Base-by-base conservation (phyloP, 2,888 invertebrate species). In the Zeuzera pyrina region DNA sequence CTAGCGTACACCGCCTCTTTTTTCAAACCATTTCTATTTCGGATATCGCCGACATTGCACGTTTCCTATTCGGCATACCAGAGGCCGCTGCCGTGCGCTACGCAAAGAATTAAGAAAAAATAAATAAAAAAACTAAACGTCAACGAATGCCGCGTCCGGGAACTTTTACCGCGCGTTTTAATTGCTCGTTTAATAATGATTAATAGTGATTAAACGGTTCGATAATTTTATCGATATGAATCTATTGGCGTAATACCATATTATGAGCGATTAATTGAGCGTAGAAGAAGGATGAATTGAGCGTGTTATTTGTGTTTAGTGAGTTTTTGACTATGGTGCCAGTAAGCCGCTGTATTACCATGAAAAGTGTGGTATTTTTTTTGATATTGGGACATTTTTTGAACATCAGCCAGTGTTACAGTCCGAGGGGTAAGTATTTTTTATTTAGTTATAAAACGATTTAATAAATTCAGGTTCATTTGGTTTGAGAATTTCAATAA, bases 21-120 rank as follows among this genome's bases (percentile, higher is more conserved):
- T 76, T 76, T 67, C 60, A 49, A 45, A 48, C 43, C 78, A 79
- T 77, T 81, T 76, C 76, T 71, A 69, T 70, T 69, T 69, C 57
- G 60, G 66, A 52, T 59, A 54, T 52, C 64, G 65, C 38, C 51
- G 22, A 52, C 63, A 65, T 39, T 51, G 13, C 19, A 14, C 23
- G 22, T 2, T 30, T 30, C 16, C 21, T 11, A 6, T 19, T 8
- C 19, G 19, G 28, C 25, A 12, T 25, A 12, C 25, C 12, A 25
- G 13, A 25, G 25, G 25, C 25, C 7, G 12, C 24, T 15, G 12
- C 21, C 31, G 31, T 35, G 28, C 24, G 29, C 14, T 23, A 31
- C 29, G 23, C 24, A 33, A 33, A 15, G 8, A 28, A 13, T 28
- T 33, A 22, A 39, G 32, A 34, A 28, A n/a, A n/a, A 19, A 19